Evolutionary conservation across 1,140 invertebrate species (phyloP).

Genomic region (Orius laevigatus): DNA sequence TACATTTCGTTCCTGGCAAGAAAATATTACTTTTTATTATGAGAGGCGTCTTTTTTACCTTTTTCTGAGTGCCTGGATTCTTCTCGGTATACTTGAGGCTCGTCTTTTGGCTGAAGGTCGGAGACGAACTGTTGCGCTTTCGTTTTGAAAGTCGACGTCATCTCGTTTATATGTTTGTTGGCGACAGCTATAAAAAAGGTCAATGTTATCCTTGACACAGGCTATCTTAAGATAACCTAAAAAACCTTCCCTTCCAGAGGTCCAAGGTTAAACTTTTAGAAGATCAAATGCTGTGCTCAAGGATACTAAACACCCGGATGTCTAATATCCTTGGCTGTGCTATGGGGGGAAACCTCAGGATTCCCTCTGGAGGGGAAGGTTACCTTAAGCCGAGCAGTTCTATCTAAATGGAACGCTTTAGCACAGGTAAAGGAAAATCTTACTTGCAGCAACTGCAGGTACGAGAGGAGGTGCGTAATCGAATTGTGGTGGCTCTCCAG

Average conservation of each 20-base stretch:
- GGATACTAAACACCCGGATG: too few species aligned
- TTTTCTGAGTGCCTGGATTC: constrained; percentile 50
- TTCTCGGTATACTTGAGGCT: constrained; percentile 48
- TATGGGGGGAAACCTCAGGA: too few species aligned
- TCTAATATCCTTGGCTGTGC: too few species aligned
- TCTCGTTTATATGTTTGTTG: constrained; percentile 41
- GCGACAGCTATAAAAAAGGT: constrained; percentile 38
- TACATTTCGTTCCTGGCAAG: constrained; percentile 49
- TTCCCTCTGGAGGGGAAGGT: too few species aligned
- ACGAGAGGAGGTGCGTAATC: constrained; percentile 33
- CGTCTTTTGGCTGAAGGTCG: constrained; percentile 40
- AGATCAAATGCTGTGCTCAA: too few species aligned
- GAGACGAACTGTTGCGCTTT: constrained; percentile 51
- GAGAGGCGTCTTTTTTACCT: constrained; percentile 39
- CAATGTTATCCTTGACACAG: too few species aligned
- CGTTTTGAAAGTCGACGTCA: constrained; percentile 49
- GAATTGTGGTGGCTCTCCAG: constrained; percentile 41
- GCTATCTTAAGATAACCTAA: too few species aligned
- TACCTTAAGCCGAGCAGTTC: too few species aligned
- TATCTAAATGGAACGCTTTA: too few species aligned
- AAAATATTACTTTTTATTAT: constrained; percentile 3
- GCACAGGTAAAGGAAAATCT: constrained; percentile 14
- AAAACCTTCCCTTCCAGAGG: too few species aligned
- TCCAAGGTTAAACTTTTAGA: too few species aligned
- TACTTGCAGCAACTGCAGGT: constrained; percentile 25